Conservation (phyloP, 2,797 vertebrate species). For the Falco columbarius region DNA sequence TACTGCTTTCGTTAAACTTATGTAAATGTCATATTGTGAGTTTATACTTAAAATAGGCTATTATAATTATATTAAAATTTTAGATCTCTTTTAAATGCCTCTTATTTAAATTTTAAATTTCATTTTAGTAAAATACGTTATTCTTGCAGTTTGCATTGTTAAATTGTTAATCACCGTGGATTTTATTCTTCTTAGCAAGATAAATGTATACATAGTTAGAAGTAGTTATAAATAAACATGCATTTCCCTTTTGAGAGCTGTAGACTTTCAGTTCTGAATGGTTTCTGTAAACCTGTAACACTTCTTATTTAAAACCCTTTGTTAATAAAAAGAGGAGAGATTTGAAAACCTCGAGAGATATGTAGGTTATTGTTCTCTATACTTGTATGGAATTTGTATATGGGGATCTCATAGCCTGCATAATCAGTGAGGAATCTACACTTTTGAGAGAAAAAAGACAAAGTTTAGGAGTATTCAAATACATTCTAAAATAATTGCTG, state of each 20-base stretch:
- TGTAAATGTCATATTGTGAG: neutral
- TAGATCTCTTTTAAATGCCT: neutral
- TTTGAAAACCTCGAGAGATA: neutral
- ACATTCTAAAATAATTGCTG: neutral
- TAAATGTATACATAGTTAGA: neutral
- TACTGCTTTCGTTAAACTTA: neutral
- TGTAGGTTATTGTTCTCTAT: neutral
- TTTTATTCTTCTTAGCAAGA: neutral
- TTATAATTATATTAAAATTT: neutral
- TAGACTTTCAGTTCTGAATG: neutral
- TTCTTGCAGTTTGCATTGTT: neutral
- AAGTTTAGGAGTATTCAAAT: neutral
- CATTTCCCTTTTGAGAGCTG: neutral
- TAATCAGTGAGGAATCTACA: neutral
- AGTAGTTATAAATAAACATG: neutral
- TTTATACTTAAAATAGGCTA: neutral
- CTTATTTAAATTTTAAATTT: neutral
- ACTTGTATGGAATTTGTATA: neutral
- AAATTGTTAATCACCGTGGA: neutral
- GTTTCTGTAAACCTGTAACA: neutral
- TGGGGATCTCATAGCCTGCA: neutral
- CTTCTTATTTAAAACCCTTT: neutral
- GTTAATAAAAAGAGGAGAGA: neutral
- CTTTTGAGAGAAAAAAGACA: neutral
- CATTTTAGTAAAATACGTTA: neutral